These are phyloP conservation scores for Drosophila saltans DNA, from an alignment of 1,140 invertebrate species.

Conservation along the genomic window DNA sequence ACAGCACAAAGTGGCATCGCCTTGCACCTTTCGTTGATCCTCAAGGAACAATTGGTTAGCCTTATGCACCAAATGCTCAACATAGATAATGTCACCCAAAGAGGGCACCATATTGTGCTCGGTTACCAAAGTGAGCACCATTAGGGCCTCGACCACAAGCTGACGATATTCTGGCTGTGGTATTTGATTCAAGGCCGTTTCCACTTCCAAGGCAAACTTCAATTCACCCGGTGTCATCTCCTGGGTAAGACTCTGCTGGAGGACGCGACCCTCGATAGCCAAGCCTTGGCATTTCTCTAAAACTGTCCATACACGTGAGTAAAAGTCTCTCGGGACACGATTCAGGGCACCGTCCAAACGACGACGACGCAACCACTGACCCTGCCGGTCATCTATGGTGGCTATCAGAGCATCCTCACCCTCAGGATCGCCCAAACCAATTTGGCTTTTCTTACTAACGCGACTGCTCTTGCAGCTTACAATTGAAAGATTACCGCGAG, in stretches of 20 bases:
- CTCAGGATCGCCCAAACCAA: conserved; percentile 87
- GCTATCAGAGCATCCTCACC: conserved; percentile 84
- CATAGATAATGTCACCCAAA: conserved; percentile 93
- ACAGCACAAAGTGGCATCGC: conserved; percentile 96
- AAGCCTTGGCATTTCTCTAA: conserved; percentile 96
- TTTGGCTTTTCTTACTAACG: conserved; percentile 94
- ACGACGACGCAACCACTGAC: conserved; percentile 97
- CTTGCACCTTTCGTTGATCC: conserved; percentile 93
- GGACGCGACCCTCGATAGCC: conserved; percentile 93
- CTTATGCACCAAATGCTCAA: conserved; percentile 96
- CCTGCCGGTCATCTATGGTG: conserved; percentile 90
- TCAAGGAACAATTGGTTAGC: conserved; percentile 97
- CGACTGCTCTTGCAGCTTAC: conserved; percentile 93
- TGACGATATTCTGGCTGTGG: conserved; percentile 99
- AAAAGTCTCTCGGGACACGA: conserved; percentile 97
- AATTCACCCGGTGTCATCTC: conserved; percentile 99
- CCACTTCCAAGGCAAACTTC: conserved; percentile 98
- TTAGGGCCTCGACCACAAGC: conserved; percentile 97
- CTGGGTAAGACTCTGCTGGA: conserved; percentile 95
- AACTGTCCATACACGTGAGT: conserved; percentile 96
- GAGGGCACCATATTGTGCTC: conserved; percentile 92
- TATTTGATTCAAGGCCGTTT: conserved; percentile 98
- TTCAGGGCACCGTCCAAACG: conserved; percentile 98
- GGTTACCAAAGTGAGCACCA: conserved; percentile 96
- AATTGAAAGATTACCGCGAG: conserved; percentile 92